Evolutionary conservation across 2,888 invertebrate genomes (phyloP), one percentile per base, ranked within the genome.

Genomic region (Achlya flavicornis): DNA sequence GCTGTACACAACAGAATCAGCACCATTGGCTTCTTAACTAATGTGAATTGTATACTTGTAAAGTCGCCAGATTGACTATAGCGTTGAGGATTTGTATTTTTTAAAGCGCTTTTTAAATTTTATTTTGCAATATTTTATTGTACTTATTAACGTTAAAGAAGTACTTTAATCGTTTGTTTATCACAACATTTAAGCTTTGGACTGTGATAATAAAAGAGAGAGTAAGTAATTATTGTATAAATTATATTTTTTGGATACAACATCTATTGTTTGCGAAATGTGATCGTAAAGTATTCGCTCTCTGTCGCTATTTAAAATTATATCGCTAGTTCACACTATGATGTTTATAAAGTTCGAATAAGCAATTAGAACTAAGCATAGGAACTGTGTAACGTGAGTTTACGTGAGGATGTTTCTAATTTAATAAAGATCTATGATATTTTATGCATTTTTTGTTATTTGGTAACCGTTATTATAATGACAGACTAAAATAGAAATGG

Each of bases 171-270:
- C 59, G 65, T 72, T 71, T 71, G 61, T 70, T 71, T 78, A 78
- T 84, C 80, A 81, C 79, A 74, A 72, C 68, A 61, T 74, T 79
- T 76, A 88, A 90, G 90, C 90, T 91, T 91, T 85, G 84, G 86
- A 89, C 93, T 93, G 93, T 93, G 92, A 93, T 93, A 92, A 83
- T 86, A 88, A 82, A 80, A 72, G 87, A 88, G 86, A 88, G 85
- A 86, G 75, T 83, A 77, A 71, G 79, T 79, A 76, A 77, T 75
- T 75, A 74, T 76, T 80, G 78, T 84, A 80, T 78, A 81, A 76
- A 71, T 70, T 68, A 81, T 86, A 84, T 84, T 85, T 85, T 85
- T 84, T 79, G 78, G 69, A 80, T 74, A 71, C 74, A 74, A 68
- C 69, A 76, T 71, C 70, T 78, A 71, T 74, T 72, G 63, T 81